phyloP scores from a whole-genome alignment of 2,113 vertebrate genomes.

The Nanorana parkeri region DNA sequence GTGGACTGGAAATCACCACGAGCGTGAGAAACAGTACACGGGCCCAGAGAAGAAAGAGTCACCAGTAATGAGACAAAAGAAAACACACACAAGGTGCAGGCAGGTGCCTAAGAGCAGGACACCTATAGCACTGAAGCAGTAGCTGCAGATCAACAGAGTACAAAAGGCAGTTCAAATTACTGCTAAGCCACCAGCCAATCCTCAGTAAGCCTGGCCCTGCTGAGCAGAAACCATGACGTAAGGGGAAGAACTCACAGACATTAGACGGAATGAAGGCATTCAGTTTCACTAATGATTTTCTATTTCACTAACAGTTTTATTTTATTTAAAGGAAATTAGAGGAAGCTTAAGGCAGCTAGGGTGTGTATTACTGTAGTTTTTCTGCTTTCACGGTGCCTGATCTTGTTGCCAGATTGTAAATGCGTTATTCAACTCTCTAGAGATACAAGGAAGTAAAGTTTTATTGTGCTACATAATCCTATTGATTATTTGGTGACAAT shows the following conservation, averaged over 20 bases:
- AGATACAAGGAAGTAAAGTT: background rate
- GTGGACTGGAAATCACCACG: background rate
- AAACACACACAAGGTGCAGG: constrained; percentile 59
- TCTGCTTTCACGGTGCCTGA: background rate
- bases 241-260: constrained; percentile 61
- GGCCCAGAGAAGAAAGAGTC: background rate
- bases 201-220: constrained; percentile 65
- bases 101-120: constrained; percentile 69
- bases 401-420: background rate
- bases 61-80: constrained; percentile 1
- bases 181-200: constrained; percentile 75
- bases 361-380: background rate
- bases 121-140: constrained; percentile 61
- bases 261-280: constrained; percentile 57
- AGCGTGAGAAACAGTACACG: background rate
- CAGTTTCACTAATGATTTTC: constrained; percentile 37
- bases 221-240: constrained; percentile 67
- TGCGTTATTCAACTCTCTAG: background rate
- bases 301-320: constrained; percentile 1
- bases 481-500: too few relatives aligned
- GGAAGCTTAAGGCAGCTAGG: background rate
- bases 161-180: constrained; percentile 75
- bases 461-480: too few relatives aligned
- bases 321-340: background rate
- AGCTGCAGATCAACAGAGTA: constrained; percentile 56